A percentile compares a stretch with the other conserved stretches of the same genome.
Conservation (phyloP, 2,113 vertebrate genomes). For the Nothobranchius furzeri region DNA sequence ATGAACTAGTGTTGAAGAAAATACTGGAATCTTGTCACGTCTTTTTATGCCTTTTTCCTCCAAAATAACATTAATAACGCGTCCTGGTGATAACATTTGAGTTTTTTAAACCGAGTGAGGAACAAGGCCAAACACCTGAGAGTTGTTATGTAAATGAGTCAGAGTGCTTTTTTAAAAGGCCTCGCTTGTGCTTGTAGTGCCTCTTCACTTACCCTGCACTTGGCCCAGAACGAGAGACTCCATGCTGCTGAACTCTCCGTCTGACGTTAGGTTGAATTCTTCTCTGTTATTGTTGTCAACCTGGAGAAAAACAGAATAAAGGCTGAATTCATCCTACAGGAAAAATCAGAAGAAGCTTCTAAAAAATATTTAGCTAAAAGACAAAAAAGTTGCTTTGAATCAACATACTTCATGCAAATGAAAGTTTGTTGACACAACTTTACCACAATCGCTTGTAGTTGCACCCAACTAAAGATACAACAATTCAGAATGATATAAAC, state of each 20-base stretch:
- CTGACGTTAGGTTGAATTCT: slow-evolving; percentile 64
- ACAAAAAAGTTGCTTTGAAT: too few species aligned
- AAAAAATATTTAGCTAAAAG: neutral
- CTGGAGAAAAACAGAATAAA: slow-evolving; percentile 32
- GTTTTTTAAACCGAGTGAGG: neutral
- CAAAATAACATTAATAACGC: slow-evolving; percentile 7
- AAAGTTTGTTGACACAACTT: neutral
- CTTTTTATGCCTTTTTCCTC: neutral
- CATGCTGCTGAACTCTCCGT: slow-evolving; percentile 55
- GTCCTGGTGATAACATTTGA: slow-evolving; percentile 5
- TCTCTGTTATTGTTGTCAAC: slow-evolving; percentile 57
- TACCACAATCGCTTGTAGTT: neutral
- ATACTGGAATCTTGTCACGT: neutral
- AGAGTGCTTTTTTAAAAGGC: neutral
- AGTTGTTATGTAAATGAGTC: slow-evolving; percentile 20
- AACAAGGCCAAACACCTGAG: slow-evolving; percentile 10
- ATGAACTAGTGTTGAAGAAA: neutral
- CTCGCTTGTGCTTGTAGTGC: neutral
- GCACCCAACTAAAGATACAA: slow-evolving; percentile 3
- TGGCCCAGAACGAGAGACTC: slow-evolving; percentile 57
- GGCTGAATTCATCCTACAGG: too few species aligned
- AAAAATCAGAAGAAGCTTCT: neutral
- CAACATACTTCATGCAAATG: neutral
- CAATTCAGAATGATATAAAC: slow-evolving; percentile 7
- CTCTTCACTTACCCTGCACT: slow-evolving; percentile 47